Base-by-base conservation (phyloP, 92 coral and sea anemone species). In the Porites evermanni region DNA sequence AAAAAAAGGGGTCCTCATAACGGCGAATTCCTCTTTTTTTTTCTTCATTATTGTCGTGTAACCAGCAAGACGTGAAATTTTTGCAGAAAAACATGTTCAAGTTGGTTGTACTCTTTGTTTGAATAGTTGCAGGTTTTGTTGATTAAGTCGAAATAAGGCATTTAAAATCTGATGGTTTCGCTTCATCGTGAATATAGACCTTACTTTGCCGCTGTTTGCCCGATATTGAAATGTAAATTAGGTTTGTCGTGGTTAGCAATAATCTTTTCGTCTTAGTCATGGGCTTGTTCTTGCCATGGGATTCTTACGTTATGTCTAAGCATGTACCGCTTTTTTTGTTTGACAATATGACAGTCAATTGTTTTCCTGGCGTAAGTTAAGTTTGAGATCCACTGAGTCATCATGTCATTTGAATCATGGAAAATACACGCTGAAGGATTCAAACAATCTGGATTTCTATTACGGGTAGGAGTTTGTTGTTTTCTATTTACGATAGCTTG, bases 171-270 rank as follows among this genome's bases (percentile, higher is more conserved):
- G 87, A 44, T 64, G 64, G 51, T 74, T 10, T 16, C 64, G 47
- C 61, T 50, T 74, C 47, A 38, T 38, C 64, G 52, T 14, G 72
- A 50, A 47, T 64, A 50, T 73, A 72, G 44, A 32, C 61, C 14
- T 52, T 53, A 53, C 12, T 8, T 66, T 18, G 80, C 87, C 72
- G 74, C 74, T 74, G 80, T 64, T 75, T 23, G 14, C 65, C 72
- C 17, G 29, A 83, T 44, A 71, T 83, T 83, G 72, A 83, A 83
- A 83, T 83, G 87, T 73, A 83, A 83, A 83, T 83, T 83, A 74
- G 79, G 64, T 4, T 9, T 64, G 13, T 83, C 54, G 24, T 73
- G 61, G 80, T 60, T 74, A 20, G 54, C 7, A 65, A 17, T 64
- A 32, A 63, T 50, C 21, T 53, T 24, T 21, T 64, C 8, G 26